Conservation (phyloP, 2,888 invertebrate genomes). For the Erebia ligea region DNA sequence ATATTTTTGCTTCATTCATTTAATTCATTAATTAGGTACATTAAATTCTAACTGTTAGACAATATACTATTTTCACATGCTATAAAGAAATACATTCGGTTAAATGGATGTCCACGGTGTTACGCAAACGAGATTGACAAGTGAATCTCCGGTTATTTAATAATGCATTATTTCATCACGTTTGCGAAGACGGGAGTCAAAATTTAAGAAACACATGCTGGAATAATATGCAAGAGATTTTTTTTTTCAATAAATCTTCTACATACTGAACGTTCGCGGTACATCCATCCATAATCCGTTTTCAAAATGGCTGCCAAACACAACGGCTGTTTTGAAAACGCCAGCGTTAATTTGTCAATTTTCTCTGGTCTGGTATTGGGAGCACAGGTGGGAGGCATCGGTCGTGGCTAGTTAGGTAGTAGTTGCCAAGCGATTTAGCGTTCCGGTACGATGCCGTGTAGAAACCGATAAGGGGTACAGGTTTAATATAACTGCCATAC, state of each 20-base stretch:
- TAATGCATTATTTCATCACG: constrained; percentile 5
- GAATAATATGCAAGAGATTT: too few species aligned
- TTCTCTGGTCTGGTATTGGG: too few species aligned
- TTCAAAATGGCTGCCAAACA: too few species aligned
- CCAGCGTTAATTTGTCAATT: too few species aligned
- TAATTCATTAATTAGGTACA: too few species aligned
- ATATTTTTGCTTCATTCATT: too few species aligned
- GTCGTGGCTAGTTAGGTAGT: too few species aligned
- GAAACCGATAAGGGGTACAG: not conserved
- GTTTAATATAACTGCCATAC: not conserved
- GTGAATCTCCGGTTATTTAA: constrained; percentile 4
- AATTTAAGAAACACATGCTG: constrained; percentile 1
- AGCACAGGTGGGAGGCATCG: too few species aligned
- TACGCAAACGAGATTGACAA: constrained; percentile 12
- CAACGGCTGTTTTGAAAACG: too few species aligned
- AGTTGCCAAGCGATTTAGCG: not conserved
- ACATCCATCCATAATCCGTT: too few species aligned
- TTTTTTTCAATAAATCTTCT: too few species aligned
- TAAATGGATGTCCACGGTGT: not conserved
- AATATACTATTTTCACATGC: not conserved
- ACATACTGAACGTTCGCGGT: too few species aligned
- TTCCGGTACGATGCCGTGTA: not conserved
- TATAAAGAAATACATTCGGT: not conserved
- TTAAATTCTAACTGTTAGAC: not conserved
- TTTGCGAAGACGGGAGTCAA: not conserved